These are phyloP conservation scores for Conomelus anceps DNA, from an alignment of 2,888 invertebrate species.

Conservation along the genomic window DNA sequence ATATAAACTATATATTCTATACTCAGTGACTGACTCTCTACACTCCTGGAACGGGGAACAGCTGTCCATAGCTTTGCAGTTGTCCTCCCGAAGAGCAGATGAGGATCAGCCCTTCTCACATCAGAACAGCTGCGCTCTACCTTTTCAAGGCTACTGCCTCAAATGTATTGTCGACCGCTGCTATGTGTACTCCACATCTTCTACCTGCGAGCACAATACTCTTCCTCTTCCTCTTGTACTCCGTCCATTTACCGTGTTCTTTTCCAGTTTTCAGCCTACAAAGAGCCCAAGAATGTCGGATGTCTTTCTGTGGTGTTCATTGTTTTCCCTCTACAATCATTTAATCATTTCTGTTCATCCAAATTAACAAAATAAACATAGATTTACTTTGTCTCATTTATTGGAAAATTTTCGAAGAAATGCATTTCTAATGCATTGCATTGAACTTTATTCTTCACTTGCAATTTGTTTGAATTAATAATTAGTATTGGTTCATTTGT, in stretches of 20 bases:
- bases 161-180: neutral
- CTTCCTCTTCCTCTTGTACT: neutral
- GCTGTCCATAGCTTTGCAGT: neutral
- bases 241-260: neutral
- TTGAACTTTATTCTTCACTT: no score
- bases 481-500: no score
- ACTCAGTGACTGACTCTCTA: neutral
- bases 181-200: neutral
- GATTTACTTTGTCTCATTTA: no score
- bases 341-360: no score
- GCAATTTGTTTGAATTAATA: no score
- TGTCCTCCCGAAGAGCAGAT: neutral
- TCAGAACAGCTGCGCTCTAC: neutral
- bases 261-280: neutral
- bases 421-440: no score
- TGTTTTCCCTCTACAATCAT: no score
- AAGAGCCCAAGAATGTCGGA: neutral
- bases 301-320: no score
- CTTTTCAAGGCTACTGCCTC: neutral
- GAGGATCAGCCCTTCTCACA: neutral
- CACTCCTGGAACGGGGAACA: neutral
- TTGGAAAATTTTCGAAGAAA: no score
- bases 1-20: neutral
- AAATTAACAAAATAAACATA: no score
- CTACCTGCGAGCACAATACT: neutral